These are phyloP conservation scores for Gastracanthus pulcherrimus DNA, from an alignment of 2,888 invertebrate genomes.

Conservation along the genomic window DNA sequence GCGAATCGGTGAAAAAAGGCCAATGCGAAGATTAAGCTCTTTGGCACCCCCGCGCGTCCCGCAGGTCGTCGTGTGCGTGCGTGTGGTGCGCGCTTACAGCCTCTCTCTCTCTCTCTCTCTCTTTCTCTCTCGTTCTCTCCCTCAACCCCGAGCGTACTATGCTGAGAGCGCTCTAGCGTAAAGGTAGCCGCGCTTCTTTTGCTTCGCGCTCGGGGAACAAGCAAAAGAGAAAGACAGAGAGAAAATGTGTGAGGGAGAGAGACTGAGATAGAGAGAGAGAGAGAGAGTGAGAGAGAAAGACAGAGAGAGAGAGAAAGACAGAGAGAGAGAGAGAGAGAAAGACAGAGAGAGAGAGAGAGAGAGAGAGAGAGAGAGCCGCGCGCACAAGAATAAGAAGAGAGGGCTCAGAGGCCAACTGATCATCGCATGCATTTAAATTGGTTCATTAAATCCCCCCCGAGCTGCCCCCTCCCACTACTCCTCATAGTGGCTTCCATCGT, in stretches of 20 bases:
- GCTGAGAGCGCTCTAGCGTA: conserved; percentile 67
- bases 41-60: conserved; percentile 28
- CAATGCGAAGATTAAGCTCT: neutral
- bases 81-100: too few species aligned
- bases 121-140: too few species aligned
- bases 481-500: too few species aligned
- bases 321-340: conserved; percentile 55
- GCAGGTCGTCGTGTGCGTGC: too few species aligned
- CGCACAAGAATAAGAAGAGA: conserved; percentile 70
- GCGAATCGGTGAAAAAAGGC: neutral
- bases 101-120: neutral
- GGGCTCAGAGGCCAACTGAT: conserved; percentile 77
- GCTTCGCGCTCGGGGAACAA: too few species aligned
- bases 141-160: conserved; percentile 55
- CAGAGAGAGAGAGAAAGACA: conserved; percentile 66
- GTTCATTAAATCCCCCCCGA: conserved; percentile 76
- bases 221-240: too few species aligned
- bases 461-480: conserved; percentile 59
- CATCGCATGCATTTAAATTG: conserved; percentile 78
- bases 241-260: too few species aligned
- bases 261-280: too few species aligned
- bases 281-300: too few species aligned
- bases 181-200: conserved; percentile 62
- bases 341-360: conserved; percentile 9
- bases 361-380: neutral